Conservation (phyloP, 2,888 invertebrate species). For the Ephialtes manifestator region DNA sequence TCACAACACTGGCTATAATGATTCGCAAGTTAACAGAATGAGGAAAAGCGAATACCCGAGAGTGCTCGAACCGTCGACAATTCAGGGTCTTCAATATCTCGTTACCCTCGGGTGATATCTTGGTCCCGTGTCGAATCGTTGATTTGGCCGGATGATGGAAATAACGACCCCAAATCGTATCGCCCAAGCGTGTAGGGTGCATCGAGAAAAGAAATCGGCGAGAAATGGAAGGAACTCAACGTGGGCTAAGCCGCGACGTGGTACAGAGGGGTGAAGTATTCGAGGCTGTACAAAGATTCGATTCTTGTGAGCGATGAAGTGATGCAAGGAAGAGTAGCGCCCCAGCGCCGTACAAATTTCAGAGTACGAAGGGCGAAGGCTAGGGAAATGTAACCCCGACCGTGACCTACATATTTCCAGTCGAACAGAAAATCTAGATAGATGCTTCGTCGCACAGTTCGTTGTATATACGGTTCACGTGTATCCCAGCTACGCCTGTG, state of each 20-base stretch:
- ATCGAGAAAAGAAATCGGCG: constrained; percentile 6
- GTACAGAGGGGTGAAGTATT: constrained; percentile 24
- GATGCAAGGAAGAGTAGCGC: constrained; percentile 28
- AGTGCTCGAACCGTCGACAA: constrained; percentile 1
- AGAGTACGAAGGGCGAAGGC: constrained; percentile 36
- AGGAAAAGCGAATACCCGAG: not conserved
- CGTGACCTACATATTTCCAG: constrained; percentile 63
- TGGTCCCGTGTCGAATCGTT: not conserved
- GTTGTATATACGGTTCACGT: constrained; percentile 1
- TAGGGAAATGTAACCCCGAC: constrained; percentile 53
- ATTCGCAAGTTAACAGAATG: not conserved
- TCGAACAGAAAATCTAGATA: constrained; percentile 61
- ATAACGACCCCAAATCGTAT: constrained; percentile 56
- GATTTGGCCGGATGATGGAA: constrained; percentile 57
- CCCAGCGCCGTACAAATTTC: constrained; percentile 52
- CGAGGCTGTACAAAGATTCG: constrained; percentile 44
- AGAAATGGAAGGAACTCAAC: constrained; percentile 30
- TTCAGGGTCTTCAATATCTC: constrained; percentile 18
- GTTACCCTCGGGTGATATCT: constrained; percentile 4
- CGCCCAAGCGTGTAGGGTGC: constrained; percentile 13
- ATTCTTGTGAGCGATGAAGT: constrained; percentile 46
- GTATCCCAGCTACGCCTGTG: not conserved
- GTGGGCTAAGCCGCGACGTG: constrained; percentile 19
- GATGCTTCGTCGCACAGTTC: constrained; percentile 30
- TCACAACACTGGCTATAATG: no score